These are phyloP conservation scores for Lagopus leucura DNA, from an alignment of 2,113 vertebrate species.

Conservation along the genomic window DNA sequence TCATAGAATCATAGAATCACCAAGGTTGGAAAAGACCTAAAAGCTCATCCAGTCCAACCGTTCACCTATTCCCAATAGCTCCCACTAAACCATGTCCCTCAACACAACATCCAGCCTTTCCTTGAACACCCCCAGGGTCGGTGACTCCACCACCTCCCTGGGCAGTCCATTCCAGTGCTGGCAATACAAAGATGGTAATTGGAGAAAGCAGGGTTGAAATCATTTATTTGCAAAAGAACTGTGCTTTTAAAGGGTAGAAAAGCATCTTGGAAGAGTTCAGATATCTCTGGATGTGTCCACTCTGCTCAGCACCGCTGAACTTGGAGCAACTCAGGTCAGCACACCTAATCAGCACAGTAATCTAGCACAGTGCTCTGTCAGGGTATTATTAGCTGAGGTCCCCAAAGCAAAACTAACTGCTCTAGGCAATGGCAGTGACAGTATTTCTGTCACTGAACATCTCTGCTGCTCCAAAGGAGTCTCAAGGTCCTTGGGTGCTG, in stretches of 20 bases:
- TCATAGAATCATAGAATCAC: too few relatives aligned
- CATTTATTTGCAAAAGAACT: too few relatives aligned
- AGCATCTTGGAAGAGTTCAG: too few relatives aligned
- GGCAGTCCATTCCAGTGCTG: not conserved
- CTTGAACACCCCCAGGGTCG: too few relatives aligned
- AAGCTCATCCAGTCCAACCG: too few relatives aligned
- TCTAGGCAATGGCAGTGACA: not conserved
- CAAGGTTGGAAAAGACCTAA: too few relatives aligned
- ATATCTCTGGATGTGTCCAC: not conserved
- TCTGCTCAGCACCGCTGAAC: not conserved
- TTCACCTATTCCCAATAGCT: too few relatives aligned
- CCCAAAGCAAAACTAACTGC: not conserved
- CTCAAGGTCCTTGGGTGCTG: not conserved
- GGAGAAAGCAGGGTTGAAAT: not conserved
- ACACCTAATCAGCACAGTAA: rapidly evolving
- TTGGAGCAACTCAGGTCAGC: not conserved
- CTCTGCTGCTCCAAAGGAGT: not conserved
- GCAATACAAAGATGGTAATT: not conserved
- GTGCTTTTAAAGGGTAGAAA: too few relatives aligned
- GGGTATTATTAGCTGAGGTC: not conserved
- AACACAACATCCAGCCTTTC: too few relatives aligned
- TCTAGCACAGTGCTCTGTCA: not conserved
- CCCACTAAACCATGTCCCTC: too few relatives aligned
- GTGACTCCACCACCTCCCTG: too few relatives aligned
- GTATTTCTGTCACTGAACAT: not conserved